These are phyloP conservation scores for Lasaia peninsularis DNA, from an alignment of 1,140 invertebrate species.

Conservation along the genomic window DNA sequence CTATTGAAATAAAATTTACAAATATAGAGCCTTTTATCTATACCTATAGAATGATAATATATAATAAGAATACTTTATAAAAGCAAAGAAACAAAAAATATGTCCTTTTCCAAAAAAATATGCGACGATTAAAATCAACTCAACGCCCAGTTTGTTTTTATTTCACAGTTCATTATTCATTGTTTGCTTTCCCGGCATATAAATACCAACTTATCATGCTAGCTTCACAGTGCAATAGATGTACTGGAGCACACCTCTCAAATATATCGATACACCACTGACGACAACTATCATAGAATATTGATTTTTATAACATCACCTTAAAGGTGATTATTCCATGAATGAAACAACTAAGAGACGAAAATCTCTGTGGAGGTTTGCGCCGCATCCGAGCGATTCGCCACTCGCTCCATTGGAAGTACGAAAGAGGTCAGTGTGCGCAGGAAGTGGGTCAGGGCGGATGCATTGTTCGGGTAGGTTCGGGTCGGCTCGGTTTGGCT, in stretches of 20 bases:
- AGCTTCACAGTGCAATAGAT: conserved; percentile 50
- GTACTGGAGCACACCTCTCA: conserved; percentile 19
- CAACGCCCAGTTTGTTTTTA: conserved; percentile 44
- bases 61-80: not conserved
- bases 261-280: not conserved
- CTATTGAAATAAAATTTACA: no score
- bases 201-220: conserved; percentile 46
- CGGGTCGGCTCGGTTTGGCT: conserved; percentile 34
- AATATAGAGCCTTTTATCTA: no score
- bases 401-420: conserved; percentile 43
- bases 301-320: not conserved
- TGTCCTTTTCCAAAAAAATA: conserved; percentile 2
- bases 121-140: conserved; percentile 31
- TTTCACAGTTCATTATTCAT: conserved; percentile 55
- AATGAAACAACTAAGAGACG: conserved; percentile 16
- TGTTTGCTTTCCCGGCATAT: conserved; percentile 47
- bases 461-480: conserved; percentile 38
- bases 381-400: conserved; percentile 39
- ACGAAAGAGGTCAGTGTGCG: conserved; percentile 63
- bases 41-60: no score
- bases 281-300: not conserved
- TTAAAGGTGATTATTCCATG: conserved; percentile 22
- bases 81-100: not conserved
- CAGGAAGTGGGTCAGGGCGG: conserved; percentile 64
- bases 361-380: conserved; percentile 25